phyloP scores from a whole-genome alignment of 1,140 invertebrate genomes.

The Lepidurus packardi region DNA sequence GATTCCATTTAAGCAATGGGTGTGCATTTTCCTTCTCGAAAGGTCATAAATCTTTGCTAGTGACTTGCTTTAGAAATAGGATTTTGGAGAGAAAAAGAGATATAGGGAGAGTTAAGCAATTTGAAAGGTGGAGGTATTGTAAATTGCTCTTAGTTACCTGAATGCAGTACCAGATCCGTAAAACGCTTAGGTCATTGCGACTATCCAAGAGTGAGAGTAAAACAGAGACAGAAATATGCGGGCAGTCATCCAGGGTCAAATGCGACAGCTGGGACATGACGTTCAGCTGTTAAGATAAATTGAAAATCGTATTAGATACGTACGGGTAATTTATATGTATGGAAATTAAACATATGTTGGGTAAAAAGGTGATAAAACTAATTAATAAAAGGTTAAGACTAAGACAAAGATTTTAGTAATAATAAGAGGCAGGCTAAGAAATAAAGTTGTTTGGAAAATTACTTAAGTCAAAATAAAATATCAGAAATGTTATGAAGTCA shows the following conservation, averaged over 20 bases:
- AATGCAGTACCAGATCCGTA: constrained; percentile 42
- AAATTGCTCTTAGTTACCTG: constrained; percentile 34
- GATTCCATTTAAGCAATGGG: too few relatives aligned
- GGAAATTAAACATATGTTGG: background rate
- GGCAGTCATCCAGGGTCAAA: constrained; percentile 41
- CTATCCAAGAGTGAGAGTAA: constrained; percentile 39
- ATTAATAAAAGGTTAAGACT: too few relatives aligned
- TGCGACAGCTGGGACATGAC: constrained; percentile 40
- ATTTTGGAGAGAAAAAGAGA: background rate
- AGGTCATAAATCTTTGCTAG: background rate
- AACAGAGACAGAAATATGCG: constrained; percentile 35
- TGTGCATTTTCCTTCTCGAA: background rate
- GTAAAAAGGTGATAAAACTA: too few relatives aligned
- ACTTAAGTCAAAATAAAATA: background rate
- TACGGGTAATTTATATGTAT: background rate
- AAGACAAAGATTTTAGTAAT: background rate
- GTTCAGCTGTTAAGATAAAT: constrained; percentile 39
- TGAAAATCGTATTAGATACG: background rate
- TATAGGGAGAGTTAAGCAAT: background rate
- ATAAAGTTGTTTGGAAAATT: background rate
- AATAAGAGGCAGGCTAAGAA: background rate
- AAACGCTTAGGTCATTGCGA: constrained; percentile 40
- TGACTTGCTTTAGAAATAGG: background rate
- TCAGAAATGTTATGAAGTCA: too few relatives aligned
- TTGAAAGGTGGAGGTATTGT: background rate